Percentiles rank a stretch among this genome's conserved stretches.
These are phyloP conservation scores for Gobiocypris rarus DNA, from an alignment of 2,113 vertebrate genomes.

Conservation along the genomic window DNA sequence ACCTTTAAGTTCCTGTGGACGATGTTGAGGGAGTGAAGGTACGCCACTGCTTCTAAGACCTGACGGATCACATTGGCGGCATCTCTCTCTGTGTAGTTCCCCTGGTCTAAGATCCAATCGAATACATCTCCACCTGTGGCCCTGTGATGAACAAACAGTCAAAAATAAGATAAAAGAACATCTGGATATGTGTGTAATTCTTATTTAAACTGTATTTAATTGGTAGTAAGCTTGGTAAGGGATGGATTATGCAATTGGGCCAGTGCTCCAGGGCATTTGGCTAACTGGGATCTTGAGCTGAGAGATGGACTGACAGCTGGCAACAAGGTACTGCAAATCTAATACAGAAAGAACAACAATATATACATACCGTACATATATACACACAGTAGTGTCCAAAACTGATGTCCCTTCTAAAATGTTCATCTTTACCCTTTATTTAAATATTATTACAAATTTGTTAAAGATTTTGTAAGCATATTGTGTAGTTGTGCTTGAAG, in stretches of 20 bases:
- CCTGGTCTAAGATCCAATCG: slow-evolving; percentile 86
- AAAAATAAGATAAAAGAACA: neutral
- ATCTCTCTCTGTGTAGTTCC: slow-evolving; percentile 85
- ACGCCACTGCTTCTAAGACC: slow-evolving; percentile 82
- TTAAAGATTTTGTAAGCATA: no score
- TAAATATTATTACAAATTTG: no score
- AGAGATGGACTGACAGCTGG: neutral
- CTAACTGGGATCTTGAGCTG: neutral
- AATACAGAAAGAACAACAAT: neutral
- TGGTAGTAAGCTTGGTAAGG: neutral
- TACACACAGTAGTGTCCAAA: no score
- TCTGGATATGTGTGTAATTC: neutral
- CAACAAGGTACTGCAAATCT: neutral
- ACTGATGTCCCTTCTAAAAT: no score
- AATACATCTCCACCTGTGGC: slow-evolving; percentile 86
- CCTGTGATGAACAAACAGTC: slow-evolving; percentile 62
- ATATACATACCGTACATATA: no score
- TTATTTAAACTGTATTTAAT: neutral
- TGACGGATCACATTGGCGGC: slow-evolving; percentile 80
- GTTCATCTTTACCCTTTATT: no score
- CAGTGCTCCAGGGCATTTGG: neutral
- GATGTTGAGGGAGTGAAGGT: slow-evolving; percentile 84
- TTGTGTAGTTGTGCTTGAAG: no score
- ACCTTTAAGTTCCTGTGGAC: slow-evolving; percentile 87
- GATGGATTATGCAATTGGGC: neutral